These are phyloP conservation scores for Xiphophorus hellerii DNA, from an alignment of 2,113 vertebrate species.

Conservation along the genomic window DNA sequence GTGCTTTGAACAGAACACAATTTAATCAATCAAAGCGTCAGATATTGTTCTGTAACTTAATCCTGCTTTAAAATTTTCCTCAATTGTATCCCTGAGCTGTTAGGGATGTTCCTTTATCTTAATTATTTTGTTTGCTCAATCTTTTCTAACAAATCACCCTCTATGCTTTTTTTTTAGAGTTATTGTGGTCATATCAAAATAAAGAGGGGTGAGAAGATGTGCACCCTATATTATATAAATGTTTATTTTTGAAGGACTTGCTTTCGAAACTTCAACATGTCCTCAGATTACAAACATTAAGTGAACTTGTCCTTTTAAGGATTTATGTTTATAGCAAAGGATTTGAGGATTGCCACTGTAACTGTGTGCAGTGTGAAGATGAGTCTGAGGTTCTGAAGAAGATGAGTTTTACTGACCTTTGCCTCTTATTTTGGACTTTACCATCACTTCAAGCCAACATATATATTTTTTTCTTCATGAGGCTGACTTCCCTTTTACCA, in stretches of 20 bases:
- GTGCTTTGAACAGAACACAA: too few relatives aligned
- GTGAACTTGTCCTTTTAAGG: not conserved
- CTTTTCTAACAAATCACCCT: too few relatives aligned
- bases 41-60: too few relatives aligned
- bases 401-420: slow-evolving; percentile 26
- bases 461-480: not conserved
- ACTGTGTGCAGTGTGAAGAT: not conserved
- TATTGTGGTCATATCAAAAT: not conserved
- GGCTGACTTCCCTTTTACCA: not conserved
- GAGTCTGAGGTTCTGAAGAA: not conserved
- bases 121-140: too few relatives aligned
- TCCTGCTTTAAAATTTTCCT: too few relatives aligned
- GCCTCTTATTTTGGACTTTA: slow-evolving; percentile 2
- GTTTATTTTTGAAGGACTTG: not conserved
- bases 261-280: not conserved
- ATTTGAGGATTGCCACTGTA: not conserved
- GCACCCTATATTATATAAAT: too few relatives aligned
- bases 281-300: not conserved
- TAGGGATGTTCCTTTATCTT: too few relatives aligned
- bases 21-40: too few relatives aligned
- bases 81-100: too few relatives aligned
- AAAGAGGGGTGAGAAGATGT: not conserved
- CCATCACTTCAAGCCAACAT: not conserved
- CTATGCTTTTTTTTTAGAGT: not conserved
- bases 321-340: slow-evolving; percentile 1